These are phyloP conservation scores for Agriotes lineatus DNA, from an alignment of 2,888 invertebrate genomes.

Conservation along the genomic window DNA sequence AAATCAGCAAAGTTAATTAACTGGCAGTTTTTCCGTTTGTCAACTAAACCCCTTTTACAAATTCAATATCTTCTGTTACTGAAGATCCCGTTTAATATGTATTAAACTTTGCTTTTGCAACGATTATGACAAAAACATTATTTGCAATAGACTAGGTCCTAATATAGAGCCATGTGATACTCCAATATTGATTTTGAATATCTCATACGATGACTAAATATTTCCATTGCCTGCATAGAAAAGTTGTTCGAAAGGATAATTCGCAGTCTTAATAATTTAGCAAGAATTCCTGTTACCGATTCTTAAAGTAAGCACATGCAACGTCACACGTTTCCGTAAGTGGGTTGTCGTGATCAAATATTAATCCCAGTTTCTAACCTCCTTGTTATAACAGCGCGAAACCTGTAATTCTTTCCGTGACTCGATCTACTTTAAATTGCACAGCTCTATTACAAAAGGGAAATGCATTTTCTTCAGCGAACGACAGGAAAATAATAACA, in stretches of 20 bases:
- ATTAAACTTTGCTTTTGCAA: too few species aligned
- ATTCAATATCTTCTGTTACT: too few species aligned
- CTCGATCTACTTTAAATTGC: slow-evolving; percentile 39
- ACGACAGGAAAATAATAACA: slow-evolving; percentile 1
- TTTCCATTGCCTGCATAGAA: too few species aligned
- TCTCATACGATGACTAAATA: too few species aligned
- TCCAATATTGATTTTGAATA: background rate
- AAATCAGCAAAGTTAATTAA: too few species aligned
- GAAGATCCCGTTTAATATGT: too few species aligned
- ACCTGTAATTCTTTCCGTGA: slow-evolving; percentile 34
- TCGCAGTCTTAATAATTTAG: background rate
- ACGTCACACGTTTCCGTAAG: slow-evolving; percentile 22
- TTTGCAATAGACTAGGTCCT: background rate
- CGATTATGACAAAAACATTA: too few species aligned
- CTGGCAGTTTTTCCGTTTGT: too few species aligned
- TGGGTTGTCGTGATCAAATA: slow-evolving; percentile 41
- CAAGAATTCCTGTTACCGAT: background rate
- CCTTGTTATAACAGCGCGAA: slow-evolving; percentile 31
- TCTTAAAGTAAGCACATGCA: slow-evolving; percentile 29
- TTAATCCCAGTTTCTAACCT: slow-evolving; percentile 26
- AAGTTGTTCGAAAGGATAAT: background rate
- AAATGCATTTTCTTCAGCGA: background rate
- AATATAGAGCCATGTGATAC: background rate
- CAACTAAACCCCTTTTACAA: background rate
- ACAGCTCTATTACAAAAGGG: slow-evolving; percentile 13